Conservation (phyloP, 2,797 vertebrate species). For the Erpetoichthys calabaricus region DNA sequence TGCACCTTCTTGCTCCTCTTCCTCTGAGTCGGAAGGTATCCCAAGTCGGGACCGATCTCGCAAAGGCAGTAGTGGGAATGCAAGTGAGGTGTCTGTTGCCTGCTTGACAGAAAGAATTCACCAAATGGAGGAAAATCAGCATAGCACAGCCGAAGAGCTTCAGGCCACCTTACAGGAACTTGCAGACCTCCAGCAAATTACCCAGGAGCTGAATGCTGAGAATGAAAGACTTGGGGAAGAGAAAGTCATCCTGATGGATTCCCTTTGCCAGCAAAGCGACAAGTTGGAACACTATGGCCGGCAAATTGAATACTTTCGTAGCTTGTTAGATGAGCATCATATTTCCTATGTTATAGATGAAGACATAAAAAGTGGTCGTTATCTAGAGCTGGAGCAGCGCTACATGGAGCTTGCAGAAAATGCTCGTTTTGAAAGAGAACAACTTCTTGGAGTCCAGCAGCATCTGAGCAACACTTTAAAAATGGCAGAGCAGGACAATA, state of each 20-base stretch:
- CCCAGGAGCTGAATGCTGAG: slow-evolving; percentile 87
- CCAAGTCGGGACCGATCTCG: slow-evolving; percentile 68
- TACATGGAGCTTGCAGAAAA: slow-evolving; percentile 83
- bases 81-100: slow-evolving; percentile 79
- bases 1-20: slow-evolving; percentile 69
- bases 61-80: slow-evolving; percentile 71
- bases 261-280: slow-evolving; percentile 88
- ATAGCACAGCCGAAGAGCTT: slow-evolving; percentile 88
- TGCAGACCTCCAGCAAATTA: slow-evolving; percentile 87
- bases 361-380: slow-evolving; percentile 86
- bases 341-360: slow-evolving; percentile 74
- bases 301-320: slow-evolving; percentile 82
- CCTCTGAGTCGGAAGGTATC: slow-evolving; percentile 76
- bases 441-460: slow-evolving; percentile 88
- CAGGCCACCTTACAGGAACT: slow-evolving; percentile 90
- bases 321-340: slow-evolving; percentile 78
- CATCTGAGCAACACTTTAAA: slow-evolving; percentile 89
- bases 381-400: slow-evolving; percentile 86
- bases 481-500: slow-evolving; percentile 95
- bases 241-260: slow-evolving; percentile 90
- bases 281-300: slow-evolving; percentile 79
- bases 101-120: slow-evolving; percentile 90
- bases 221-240: slow-evolving; percentile 90
- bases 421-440: slow-evolving; percentile 82
- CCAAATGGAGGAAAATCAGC: slow-evolving; percentile 97